Percentiles rank a stretch among this genome's conserved stretches.
phyloP scores from a whole-genome alignment of 2,888 invertebrate genomes.

The Caenorhabditis macrosperma region DNA sequence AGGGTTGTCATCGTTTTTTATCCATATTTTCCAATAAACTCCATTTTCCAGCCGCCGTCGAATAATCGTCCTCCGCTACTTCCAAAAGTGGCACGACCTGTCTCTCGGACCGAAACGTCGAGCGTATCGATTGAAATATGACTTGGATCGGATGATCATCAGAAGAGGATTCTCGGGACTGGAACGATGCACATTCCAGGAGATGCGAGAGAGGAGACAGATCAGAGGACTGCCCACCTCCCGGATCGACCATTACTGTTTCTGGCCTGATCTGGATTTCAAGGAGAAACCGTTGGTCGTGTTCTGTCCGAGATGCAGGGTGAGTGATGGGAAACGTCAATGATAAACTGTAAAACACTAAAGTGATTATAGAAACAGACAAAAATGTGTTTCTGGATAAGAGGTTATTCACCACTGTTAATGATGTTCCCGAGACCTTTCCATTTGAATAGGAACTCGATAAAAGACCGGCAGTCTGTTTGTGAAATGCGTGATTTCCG shows the following conservation, averaged over 20 bases:
- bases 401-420: no score
- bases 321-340: no score
- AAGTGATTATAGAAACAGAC: no score
- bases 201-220: constrained; percentile 43
- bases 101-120: constrained; percentile 32
- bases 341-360: no score
- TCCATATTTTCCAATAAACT: no score
- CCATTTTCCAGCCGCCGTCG: constrained; percentile 66
- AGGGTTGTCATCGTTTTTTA: constrained; percentile 60
- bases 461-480: no score
- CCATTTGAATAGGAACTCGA: no score
- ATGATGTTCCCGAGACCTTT: no score
- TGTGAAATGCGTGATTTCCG: no score
- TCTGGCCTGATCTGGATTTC: constrained; percentile 71
- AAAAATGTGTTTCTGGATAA: no score
- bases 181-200: constrained; percentile 57
- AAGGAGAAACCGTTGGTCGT: constrained; percentile 63
- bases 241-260: constrained; percentile 45
- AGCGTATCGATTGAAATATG: constrained; percentile 44
- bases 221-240: constrained; percentile 39
- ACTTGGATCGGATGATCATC: constrained; percentile 57
- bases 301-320: constrained; percentile 76
- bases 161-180: constrained; percentile 67
- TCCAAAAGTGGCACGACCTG: constrained; percentile 68
- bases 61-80: constrained; percentile 68